These are phyloP conservation scores for Paratilapia polleni DNA, from an alignment of 2,113 vertebrate genomes.

Conservation along the genomic window DNA sequence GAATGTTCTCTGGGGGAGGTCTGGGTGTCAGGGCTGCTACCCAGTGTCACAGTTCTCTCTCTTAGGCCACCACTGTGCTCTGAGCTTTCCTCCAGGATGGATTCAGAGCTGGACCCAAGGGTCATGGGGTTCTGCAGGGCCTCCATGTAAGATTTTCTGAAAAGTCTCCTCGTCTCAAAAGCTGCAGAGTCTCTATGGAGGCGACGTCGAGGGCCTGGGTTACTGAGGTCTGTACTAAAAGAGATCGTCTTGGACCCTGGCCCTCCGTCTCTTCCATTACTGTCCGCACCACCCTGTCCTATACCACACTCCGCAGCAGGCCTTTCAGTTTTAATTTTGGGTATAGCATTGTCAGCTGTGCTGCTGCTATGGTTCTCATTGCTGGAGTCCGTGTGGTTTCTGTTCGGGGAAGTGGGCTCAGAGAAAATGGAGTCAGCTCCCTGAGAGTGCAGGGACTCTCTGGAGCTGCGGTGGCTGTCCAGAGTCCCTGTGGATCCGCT, in stretches of 20 bases:
- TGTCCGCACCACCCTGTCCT: constrained; percentile 25
- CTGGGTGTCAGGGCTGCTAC: constrained; percentile 60
- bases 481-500: constrained; percentile 79
- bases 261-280: constrained; percentile 44
- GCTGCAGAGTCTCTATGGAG: constrained; percentile 75
- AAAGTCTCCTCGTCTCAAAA: constrained; percentile 82
- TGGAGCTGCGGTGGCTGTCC: constrained; percentile 80
- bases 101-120: constrained; percentile 85
- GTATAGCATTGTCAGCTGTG: background rate
- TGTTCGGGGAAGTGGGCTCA: constrained; percentile 64
- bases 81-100: constrained; percentile 77
- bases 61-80: constrained; percentile 53
- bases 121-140: constrained; percentile 87
- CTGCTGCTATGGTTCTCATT: constrained; percentile 22
- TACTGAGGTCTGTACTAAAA: constrained; percentile 78
- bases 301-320: constrained; percentile 33
- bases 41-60: constrained; percentile 50
- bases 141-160: constrained; percentile 89
- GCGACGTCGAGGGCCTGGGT: constrained; percentile 69
- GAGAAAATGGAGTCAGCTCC: constrained; percentile 77
- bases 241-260: constrained; percentile 68
- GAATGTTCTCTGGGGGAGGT: constrained; percentile 65
- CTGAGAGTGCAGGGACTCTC: constrained; percentile 80
- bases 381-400: constrained; percentile 38
- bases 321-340: constrained; percentile 38